phyloP scores from a whole-genome alignment of 2,113 vertebrate species.

The Peromyscus leucopus region DNA sequence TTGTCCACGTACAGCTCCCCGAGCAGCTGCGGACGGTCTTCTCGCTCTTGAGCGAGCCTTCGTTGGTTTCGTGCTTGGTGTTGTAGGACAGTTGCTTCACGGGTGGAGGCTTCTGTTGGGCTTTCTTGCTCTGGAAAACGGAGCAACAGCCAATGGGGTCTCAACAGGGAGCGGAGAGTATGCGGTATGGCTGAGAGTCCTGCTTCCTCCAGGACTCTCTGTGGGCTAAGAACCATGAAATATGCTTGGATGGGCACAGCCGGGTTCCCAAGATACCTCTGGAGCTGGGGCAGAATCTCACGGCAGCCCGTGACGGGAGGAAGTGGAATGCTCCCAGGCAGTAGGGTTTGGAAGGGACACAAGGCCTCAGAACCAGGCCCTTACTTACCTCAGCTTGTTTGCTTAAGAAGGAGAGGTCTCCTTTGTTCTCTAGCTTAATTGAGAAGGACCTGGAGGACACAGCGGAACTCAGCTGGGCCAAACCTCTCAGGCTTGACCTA shows the following conservation, averaged over 20 bases:
- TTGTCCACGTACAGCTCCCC: slow-evolving; percentile 94
- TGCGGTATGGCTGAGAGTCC: neutral
- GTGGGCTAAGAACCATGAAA: neutral
- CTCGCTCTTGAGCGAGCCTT: slow-evolving; percentile 84
- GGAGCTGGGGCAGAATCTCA: neutral
- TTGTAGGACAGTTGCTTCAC: slow-evolving; percentile 78
- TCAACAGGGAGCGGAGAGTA: neutral
- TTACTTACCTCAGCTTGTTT: slow-evolving; percentile 92
- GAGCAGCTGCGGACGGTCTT: slow-evolving; percentile 90
- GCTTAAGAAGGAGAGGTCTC: slow-evolving; percentile 89
- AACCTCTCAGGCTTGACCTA: neutral
- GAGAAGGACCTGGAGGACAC: slow-evolving; percentile 90
- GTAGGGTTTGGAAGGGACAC: neutral
- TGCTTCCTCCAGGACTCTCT: neutral
- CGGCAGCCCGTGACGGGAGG: neutral
- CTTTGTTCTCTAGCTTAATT: slow-evolving; percentile 90
- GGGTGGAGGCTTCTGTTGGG: slow-evolving; percentile 82
- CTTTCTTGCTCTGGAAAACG: slow-evolving; percentile 80
- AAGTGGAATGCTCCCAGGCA: neutral
- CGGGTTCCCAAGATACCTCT: neutral
- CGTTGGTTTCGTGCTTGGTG: slow-evolving; percentile 79
- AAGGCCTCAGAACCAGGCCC: neutral
- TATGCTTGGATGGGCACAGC: neutral
- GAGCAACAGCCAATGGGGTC: neutral
- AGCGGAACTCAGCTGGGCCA: neutral